Conservation (phyloP, 1,140 invertebrate species). For the Triops longicaudatus region DNA sequence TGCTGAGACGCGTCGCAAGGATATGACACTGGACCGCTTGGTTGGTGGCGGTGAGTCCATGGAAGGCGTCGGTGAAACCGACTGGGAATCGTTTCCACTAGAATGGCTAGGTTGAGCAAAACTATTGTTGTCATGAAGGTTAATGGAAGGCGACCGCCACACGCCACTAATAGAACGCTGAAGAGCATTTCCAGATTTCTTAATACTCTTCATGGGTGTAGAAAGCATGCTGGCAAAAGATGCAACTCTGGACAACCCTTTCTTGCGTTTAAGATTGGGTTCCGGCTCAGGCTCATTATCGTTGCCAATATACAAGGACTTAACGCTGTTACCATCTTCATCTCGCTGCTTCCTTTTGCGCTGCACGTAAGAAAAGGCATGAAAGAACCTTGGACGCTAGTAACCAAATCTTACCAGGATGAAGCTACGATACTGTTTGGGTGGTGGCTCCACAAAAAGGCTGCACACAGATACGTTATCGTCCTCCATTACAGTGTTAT, state of each 20-base stretch:
- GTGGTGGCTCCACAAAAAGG: slow-evolving; percentile 38
- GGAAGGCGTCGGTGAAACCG: slow-evolving; percentile 23
- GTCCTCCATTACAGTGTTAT: slow-evolving; percentile 29
- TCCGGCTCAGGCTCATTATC: slow-evolving; percentile 33
- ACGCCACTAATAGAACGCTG: slow-evolving; percentile 36
- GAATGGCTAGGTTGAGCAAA: slow-evolving; percentile 28
- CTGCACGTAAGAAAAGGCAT: slow-evolving; percentile 31
- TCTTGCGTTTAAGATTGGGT: slow-evolving; percentile 38
- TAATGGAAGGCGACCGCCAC: slow-evolving; percentile 32
- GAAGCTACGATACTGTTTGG: slow-evolving; percentile 36
- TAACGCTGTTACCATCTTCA: slow-evolving; percentile 39
- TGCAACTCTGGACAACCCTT: slow-evolving; percentile 40
- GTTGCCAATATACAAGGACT: slow-evolving; percentile 35
- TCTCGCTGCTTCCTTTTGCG: slow-evolving; percentile 41
- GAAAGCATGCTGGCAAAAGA: slow-evolving; percentile 38
- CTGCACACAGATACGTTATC: slow-evolving; percentile 37
- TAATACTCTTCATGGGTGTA: slow-evolving; percentile 31
- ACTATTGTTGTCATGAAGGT: slow-evolving; percentile 34
- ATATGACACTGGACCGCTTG: slow-evolving; percentile 24
- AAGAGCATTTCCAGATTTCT: slow-evolving; percentile 35
- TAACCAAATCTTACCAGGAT: slow-evolving; percentile 37
- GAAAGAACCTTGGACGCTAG: background rate
- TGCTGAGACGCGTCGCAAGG: slow-evolving; percentile 25
- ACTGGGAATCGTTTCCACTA: background rate
- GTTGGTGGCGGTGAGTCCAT: slow-evolving; percentile 35